A percentile compares a stretch with the other conserved stretches of the same genome.
These are phyloP conservation scores for Drosophila anomelani DNA, from an alignment of 2,888 invertebrate genomes.

Conservation along the genomic window DNA sequence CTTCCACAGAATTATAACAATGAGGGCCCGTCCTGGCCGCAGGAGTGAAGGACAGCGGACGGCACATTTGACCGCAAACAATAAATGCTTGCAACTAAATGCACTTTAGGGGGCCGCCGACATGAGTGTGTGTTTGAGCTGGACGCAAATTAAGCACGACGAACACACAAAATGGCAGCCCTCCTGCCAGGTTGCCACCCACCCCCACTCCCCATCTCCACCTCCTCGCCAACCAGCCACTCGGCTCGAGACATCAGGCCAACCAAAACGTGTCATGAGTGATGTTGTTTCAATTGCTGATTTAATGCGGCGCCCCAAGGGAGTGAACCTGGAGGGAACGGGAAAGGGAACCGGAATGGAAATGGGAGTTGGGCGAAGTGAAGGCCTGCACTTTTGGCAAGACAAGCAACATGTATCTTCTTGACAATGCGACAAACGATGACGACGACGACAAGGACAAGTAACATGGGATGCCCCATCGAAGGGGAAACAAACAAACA, in stretches of 20 bases:
- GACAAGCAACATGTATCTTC: slow-evolving; percentile 79
- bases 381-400: slow-evolving; percentile 68
- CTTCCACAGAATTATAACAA: slow-evolving; percentile 58
- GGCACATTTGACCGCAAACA: slow-evolving; percentile 78
- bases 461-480: slow-evolving; percentile 48
- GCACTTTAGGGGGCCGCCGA: slow-evolving; percentile 74
- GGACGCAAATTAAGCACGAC: slow-evolving; percentile 78
- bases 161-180: slow-evolving; percentile 69
- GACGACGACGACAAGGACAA: slow-evolving; percentile 73
- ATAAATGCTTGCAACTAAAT: slow-evolving; percentile 81
- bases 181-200: slow-evolving; percentile 21
- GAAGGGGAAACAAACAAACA: slow-evolving; percentile 65
- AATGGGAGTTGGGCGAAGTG: slow-evolving; percentile 11
- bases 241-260: slow-evolving; percentile 42
- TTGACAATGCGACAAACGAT: slow-evolving; percentile 81
- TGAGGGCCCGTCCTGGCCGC: slow-evolving; percentile 52
- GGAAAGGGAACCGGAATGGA: slow-evolving; percentile 3
- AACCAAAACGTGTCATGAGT: slow-evolving; percentile 79
- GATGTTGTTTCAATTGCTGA: slow-evolving; percentile 82
- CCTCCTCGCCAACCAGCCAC: not conserved
- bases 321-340: not conserved
- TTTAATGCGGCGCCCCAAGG: slow-evolving; percentile 72
- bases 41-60: slow-evolving; percentile 65
- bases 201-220: not conserved
- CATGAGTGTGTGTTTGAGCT: slow-evolving; percentile 36